Evolutionary conservation across 2,888 invertebrate genomes (phyloP).

Genomic region (Caenorhabditis afra): DNA sequence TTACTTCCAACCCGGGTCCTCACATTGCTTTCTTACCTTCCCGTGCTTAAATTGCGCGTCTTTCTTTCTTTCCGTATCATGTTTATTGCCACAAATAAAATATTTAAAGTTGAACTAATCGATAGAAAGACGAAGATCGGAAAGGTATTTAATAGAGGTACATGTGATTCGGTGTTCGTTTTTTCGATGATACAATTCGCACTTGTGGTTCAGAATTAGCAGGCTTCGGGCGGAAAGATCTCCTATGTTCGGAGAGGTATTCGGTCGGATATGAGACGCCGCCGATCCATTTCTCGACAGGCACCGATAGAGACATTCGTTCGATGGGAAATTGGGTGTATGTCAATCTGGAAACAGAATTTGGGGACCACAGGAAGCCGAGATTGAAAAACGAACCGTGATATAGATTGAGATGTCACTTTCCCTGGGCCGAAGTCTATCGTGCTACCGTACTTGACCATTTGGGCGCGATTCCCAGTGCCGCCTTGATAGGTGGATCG

Average conservation of each 20-base stretch:
- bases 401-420: constrained; percentile 55
- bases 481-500: constrained; percentile 34
- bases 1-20: constrained; percentile 3
- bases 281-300: constrained; percentile 54
- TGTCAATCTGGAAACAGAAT: constrained; percentile 58
- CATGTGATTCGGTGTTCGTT: constrained; percentile 20
- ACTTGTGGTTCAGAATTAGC: constrained; percentile 40
- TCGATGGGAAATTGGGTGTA: constrained; percentile 59
- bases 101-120: background rate
- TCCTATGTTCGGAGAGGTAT: constrained; percentile 29
- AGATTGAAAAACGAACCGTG: constrained; percentile 21
- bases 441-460: constrained; percentile 18
- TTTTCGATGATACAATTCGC: constrained; percentile 51
- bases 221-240: constrained; percentile 42
- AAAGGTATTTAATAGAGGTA: constrained; percentile 36
- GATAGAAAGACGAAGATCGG: background rate
- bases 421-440: constrained; percentile 41
- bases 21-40: constrained; percentile 25
- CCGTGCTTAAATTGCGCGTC: constrained; percentile 14
- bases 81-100: too few species aligned
- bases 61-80: too few species aligned
- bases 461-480: constrained; percentile 15
- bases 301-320: constrained; percentile 43
- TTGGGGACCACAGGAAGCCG: too few species aligned
- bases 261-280: constrained; percentile 39